Evolutionary conservation across 2,888 invertebrate species (phyloP).

Genomic region (Cremastinae sp.): DNA sequence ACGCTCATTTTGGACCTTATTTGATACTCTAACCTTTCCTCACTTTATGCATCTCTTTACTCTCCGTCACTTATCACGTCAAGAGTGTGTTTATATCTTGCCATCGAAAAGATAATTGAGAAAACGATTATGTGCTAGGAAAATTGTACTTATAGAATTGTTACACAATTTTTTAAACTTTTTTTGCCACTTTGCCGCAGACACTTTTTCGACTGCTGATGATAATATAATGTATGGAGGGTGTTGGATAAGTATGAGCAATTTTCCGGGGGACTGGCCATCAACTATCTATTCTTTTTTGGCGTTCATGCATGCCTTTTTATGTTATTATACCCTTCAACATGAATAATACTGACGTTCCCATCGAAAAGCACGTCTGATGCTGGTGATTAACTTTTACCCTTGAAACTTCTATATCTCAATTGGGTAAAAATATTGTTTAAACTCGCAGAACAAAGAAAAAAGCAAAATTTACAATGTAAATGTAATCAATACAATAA

Average conservation of each 20-base stretch:
- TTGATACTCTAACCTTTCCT: too few relatives aligned
- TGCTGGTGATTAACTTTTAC: neutral
- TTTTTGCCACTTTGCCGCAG: too few relatives aligned
- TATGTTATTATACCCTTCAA: neutral
- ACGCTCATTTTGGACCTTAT: too few relatives aligned
- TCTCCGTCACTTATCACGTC: too few relatives aligned
- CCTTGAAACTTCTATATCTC: neutral
- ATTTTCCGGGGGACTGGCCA: constrained; percentile 72
- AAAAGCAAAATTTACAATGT: constrained; percentile 16
- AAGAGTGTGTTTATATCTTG: too few relatives aligned
- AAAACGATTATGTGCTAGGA: too few relatives aligned
- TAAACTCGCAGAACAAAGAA: too few relatives aligned
- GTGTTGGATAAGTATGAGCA: constrained; percentile 53
- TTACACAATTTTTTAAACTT: too few relatives aligned
- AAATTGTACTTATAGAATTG: too few relatives aligned
- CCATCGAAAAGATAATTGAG: too few relatives aligned
- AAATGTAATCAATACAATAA: constrained; percentile 25
- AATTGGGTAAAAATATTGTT: constrained; percentile 7
- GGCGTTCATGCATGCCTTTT: constrained; percentile 56
- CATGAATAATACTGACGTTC: neutral
- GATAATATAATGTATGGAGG: constrained; percentile 42
- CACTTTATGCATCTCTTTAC: too few relatives aligned
- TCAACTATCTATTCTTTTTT: constrained; percentile 73
- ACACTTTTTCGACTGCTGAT: neutral
- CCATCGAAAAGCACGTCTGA: neutral